Evolutionary conservation across 2,797 vertebrate species (phyloP).

Genomic region (Pygocentrus nattereri): DNA sequence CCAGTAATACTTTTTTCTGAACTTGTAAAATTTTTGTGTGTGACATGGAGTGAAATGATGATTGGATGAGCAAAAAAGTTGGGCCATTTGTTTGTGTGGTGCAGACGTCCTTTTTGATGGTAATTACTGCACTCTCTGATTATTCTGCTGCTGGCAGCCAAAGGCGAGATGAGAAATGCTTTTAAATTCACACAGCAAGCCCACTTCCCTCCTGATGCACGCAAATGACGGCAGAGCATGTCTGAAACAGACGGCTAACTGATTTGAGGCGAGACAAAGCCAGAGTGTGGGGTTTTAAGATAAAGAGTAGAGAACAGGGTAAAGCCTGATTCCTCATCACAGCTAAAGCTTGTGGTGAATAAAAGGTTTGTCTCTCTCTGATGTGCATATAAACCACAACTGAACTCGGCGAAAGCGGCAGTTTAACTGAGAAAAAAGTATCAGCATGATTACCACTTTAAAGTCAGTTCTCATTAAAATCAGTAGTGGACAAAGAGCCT

Average conservation of each 20-base stretch:
- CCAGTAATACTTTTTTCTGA: slow-evolving; percentile 9
- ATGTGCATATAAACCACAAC: neutral
- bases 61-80: slow-evolving; percentile 1
- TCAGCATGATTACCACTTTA: neutral
- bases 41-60: slow-evolving; percentile 38
- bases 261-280: slow-evolving; percentile 1
- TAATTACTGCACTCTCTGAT: slow-evolving; percentile 33
- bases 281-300: neutral
- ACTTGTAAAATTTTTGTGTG: slow-evolving; percentile 14
- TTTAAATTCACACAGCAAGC: slow-evolving; percentile 46
- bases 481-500: neutral
- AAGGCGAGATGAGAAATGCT: slow-evolving; percentile 32
- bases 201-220: slow-evolving; percentile 32
- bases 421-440: neutral
- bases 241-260: slow-evolving; percentile 32
- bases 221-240: slow-evolving; percentile 16
- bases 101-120: slow-evolving; percentile 14
- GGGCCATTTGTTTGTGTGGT: neutral
- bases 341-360: neutral
- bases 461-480: neutral
- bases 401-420: neutral
- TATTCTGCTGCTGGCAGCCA: slow-evolving; percentile 5
- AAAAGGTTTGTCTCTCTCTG: neutral
- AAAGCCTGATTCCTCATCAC: neutral
- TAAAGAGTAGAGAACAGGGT: neutral